Conservation (phyloP, 2,113 vertebrate species). For the Melanotaenia duboulayi region DNA sequence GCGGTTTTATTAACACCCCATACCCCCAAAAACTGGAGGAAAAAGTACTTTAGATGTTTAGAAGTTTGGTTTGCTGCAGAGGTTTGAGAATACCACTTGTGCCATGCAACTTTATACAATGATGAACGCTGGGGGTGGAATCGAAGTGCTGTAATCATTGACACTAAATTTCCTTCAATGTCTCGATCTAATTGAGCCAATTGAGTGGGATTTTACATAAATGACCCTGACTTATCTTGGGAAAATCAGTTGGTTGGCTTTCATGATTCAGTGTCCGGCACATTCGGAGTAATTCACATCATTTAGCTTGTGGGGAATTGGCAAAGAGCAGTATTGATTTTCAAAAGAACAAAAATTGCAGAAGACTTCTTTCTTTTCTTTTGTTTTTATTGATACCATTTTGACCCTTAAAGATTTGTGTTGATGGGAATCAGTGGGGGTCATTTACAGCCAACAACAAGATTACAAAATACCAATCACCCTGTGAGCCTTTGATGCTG, state of each 20-base stretch:
- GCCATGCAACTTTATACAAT: constrained; percentile 1
- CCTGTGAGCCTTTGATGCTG: constrained; percentile 1
- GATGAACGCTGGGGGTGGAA: not conserved
- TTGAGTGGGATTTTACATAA: not conserved
- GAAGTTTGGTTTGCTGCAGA: constrained; percentile 28
- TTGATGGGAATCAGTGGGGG: not conserved
- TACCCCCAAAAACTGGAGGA: not conserved
- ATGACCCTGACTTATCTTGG: constrained; percentile 46
- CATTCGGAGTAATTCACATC: constrained; percentile 3
- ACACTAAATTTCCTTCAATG: constrained; percentile 38
- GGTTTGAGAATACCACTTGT: constrained; percentile 7
- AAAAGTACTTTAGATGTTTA: constrained; percentile 18
- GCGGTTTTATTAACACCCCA: constrained; percentile 63
- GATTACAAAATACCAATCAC: constrained; percentile 19
- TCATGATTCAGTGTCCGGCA: not conserved
- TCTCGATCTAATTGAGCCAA: too few relatives aligned
- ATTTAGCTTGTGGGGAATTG: not conserved
- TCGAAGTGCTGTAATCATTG: constrained; percentile 37
- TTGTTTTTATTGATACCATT: too few relatives aligned
- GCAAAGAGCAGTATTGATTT: not conserved
- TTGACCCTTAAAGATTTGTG: not conserved
- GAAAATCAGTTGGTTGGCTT: constrained; percentile 52
- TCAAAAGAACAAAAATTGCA: not conserved
- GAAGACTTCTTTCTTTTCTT: not conserved
- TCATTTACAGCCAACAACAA: constrained; percentile 7